Conservation (phyloP, 2,113 vertebrate genomes). For the Lathamus discolor region DNA sequence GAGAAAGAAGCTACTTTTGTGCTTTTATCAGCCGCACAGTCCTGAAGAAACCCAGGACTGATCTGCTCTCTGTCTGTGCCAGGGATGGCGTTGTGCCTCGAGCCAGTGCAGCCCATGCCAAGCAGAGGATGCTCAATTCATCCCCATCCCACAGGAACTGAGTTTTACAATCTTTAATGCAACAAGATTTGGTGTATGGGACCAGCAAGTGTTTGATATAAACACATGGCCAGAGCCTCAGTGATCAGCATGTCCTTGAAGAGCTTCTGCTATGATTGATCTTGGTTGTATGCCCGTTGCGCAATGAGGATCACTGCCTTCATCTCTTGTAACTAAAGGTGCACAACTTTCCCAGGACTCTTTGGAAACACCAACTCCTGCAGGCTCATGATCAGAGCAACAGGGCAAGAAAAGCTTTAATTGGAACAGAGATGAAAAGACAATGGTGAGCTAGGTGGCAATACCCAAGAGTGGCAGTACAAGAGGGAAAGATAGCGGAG, state of each 20-base stretch:
- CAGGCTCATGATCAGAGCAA: not conserved
- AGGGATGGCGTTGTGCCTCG: fast-evolving
- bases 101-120: not conserved
- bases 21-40: not conserved
- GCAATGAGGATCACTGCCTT: fast-evolving
- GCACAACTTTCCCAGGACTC: not conserved
- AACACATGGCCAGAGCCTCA: fast-evolving
- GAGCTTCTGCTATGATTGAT: not conserved
- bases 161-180: not conserved
- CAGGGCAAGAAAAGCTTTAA: not conserved
- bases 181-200: not conserved
- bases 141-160: not conserved
- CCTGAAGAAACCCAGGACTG: not conserved
- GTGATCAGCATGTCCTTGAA: not conserved
- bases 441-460: fast-evolving
- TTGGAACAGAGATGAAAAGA: fast-evolving
- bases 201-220: not conserved
- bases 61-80: not conserved
- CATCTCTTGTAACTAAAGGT: not conserved
- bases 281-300: fast-evolving
- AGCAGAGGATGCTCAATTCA: not conserved
- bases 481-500: fast-evolving
- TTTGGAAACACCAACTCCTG: not conserved
- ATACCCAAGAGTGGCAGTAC: fast-evolving
- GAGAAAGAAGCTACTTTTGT: not conserved